Base-by-base conservation (phyloP, 2,113 vertebrate genomes). In the Synodontis membranacea region DNA sequence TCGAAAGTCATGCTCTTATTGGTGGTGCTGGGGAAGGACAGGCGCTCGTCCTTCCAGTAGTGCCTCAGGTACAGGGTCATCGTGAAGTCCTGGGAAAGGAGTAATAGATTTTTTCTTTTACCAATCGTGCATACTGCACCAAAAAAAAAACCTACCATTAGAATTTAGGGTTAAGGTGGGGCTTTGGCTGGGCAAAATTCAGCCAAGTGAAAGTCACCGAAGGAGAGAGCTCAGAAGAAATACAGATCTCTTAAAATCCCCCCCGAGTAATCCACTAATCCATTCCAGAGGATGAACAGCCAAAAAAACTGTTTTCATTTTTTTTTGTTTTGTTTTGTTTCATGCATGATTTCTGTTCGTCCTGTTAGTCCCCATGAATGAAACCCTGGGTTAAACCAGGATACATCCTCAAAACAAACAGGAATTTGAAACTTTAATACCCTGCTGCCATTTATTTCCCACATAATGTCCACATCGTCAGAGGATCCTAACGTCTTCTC, bases 1-100 rank as follows among this genome's bases (percentile, higher is more conserved):
- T 99, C 98, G 0, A 99, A 99, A 31, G 98, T 99, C 97, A 98
- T 98, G 93, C 98, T 99, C 89, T 97, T 98, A 90, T 99, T 99
- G 86, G 93, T 97, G 91, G 93, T 88, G 90, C 98, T 99, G 23
- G 95, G 93, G 88, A 99, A 99, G 0, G 96, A 95, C 86, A 99
- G 93, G 2, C 97, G 94, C 86, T 98, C 97, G 0, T 99, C 98
- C 92, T 96, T 98, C 98, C 98, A 99, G 91, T 99, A 99, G 86
- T 99, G 97, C 82, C 98, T 94, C 89, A 99, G 93, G 89, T 98
- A 99, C 39, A 99, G 91, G 8, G 98, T 99, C 98, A 99, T 98
- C 5, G 98, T 99, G 94, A 99, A 99, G 91, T 99, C 97, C 97
- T 99, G 88, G 46, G 62, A 28, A 0, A 80, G 52, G 88, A 60